Percentiles rank a stretch among this genome's conserved stretches.
These are phyloP conservation scores for Pristionchus fissidentatus DNA, from an alignment of 2,888 invertebrate species.

Conservation along the genomic window DNA sequence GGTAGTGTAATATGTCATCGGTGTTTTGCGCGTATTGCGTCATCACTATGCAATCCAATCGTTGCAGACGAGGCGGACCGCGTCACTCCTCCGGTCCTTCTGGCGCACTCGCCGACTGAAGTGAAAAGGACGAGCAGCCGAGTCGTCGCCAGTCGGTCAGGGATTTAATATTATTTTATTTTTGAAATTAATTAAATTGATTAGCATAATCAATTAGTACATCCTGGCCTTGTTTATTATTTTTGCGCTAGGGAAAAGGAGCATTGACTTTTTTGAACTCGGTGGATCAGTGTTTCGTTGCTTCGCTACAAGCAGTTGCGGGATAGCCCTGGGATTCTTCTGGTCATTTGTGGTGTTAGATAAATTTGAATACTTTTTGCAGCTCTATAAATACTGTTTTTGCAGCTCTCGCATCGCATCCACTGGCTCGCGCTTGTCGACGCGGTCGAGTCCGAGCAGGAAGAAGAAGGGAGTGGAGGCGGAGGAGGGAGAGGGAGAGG, in stretches of 20 bases:
- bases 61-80: conserved; percentile 5
- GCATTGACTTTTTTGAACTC: too few species aligned
- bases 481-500: not conserved
- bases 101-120: not conserved
- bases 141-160: conserved; percentile 1
- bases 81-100: not conserved
- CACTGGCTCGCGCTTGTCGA: too few species aligned
- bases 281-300: too few species aligned
- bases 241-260: too few species aligned
- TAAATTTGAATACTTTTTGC: not conserved
- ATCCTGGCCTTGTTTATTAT: too few species aligned
- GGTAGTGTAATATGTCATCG: too few species aligned
- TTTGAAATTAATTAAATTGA: not conserved
- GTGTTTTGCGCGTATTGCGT: too few species aligned
- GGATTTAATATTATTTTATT: too few species aligned
- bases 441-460: not conserved
- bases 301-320: too few species aligned
- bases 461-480: not conserved
- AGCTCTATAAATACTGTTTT: not conserved
- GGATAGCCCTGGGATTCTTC: not conserved
- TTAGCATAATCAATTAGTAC: not conserved
- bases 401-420: not conserved
- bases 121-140: not conserved
- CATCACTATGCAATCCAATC: too few species aligned
- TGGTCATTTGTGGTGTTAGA: not conserved